Evolutionary conservation across 2,113 vertebrate genomes (phyloP), one percentile per base, ranked within the genome.

Genomic region (Aptenodytes forsteri): DNA sequence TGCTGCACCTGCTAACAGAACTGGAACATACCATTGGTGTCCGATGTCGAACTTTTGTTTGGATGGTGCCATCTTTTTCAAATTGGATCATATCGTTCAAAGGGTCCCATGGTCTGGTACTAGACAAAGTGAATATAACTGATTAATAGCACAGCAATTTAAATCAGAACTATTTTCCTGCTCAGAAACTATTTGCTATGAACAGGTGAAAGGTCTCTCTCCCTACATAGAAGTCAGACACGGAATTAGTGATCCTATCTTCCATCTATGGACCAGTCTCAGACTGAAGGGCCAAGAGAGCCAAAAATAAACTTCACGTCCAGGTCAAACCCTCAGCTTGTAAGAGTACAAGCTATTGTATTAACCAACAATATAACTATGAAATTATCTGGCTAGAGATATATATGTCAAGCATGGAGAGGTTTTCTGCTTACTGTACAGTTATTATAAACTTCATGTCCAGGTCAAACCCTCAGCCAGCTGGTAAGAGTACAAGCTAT

Each of bases 1-100:
- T 73, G 64, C 58, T 44, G 29, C 30, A 47, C 2, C 2, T 55
- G 29, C n/a, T 29, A n/a, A 83, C 97, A 98, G 98, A 99, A 98
- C 95, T 97, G 96, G 97, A 98, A 99, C 99, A 93, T 99, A 99
- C 99, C 99, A 99, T 99, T 97, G 99, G 99, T 96, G 99, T 99
- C 93, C 99, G 99, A 98, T 99, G 99, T 81, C 99, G 99, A 96
- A 99, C 99, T 99, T 99, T 99, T 92, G 99, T 99, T 98, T 99
- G 99, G 98, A 99, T 99, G 90, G 98, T 98, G 96, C 99, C 99
- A 73, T 99, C 99, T 98, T 99, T 99, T 98, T 99, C 99, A 92
- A 99, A 99, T 91, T 99, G 99, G 98, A 99, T 98, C 98, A 99
- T 97, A 96, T 99, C 99, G 91, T 99, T 99, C 96, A 99, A 98